Evolutionary conservation across 2,113 vertebrate species (phyloP), one percentile per base, ranked within the genome.

Genomic region (Oryzias javanicus): DNA sequence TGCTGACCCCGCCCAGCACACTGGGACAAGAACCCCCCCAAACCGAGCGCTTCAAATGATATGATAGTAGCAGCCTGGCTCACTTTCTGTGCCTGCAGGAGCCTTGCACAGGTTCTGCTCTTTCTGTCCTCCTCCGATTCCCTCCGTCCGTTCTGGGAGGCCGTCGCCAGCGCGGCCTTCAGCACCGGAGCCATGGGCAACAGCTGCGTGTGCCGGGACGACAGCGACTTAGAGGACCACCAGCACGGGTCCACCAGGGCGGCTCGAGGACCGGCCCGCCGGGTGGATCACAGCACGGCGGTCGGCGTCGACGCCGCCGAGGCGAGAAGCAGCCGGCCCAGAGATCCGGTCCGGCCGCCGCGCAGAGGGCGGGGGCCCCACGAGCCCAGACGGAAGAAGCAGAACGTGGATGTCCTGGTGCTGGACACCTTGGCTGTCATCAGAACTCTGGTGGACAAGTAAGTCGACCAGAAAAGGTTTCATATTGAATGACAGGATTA

Each of bases 391-490:
- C 92, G 97, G 84, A 99, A 99, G 90, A 99, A 99, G 72, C 95
- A 96, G 85, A 99, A 99, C 53, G 96, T 98, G 59, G 97, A 99
- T 51, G 93, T 95, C 41, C 90, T 99, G 79, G 97, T 98, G 67
- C 93, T 99, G 89, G 97, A 99, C 86, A 99, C 97, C 2, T 80
- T 99, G 85, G 96, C 96, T 53, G 95, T 99, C 67, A 99, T 99
- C 90, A 93, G 97, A 76, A 99, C 96, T 6, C 94, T 98, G 72
- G 97, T 98, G 50, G 97, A 99, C 91, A 99, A 99, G 97, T 92
- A 47, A 47, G 46, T 18, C 12, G 2, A 19, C 46, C n/a, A 47
- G 42, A 35, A 35, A 12, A 12, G n/a, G n/a, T n/a, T n/a, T n/a
- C n/a, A n/a, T n/a, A n/a, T n/a, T n/a, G n/a, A n/a, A n/a, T n/a